Evolutionary conservation across 2,797 vertebrate species (phyloP), one percentile per base, ranked within the genome.

Genomic region (Rhinella marina): DNA sequence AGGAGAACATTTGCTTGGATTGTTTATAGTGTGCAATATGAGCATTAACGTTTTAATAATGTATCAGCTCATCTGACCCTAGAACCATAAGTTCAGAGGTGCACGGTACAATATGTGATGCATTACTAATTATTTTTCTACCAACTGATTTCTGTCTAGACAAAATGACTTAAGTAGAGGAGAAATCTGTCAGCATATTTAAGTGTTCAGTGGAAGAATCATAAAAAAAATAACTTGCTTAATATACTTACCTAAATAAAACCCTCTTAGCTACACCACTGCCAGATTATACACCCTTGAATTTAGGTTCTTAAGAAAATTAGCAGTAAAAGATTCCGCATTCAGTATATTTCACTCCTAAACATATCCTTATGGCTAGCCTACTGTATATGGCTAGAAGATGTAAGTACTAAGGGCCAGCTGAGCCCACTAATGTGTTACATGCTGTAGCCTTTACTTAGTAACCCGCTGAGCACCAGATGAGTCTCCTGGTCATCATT

Each of bases 141-240:
- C 72, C 70, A 85, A 72, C 27, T 62, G 57, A 85, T 85, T 85
- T 85, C 50, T 73, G 82, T 84, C 82, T 84, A 84, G 82, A 84
- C 82, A 56, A 57, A 72, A 85, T 62, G 41, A 61, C 52, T 50
- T 76, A 85, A 76, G 29, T 29, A 76, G 57, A 61, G 56, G 57
- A 85, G 70, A 61, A 77, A 75, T 75, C 72, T 85, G 66, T 85
- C 83, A 85, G 56, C 68, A 84, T 41, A 59, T 50, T n/a, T 70
- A 66, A 70, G 27, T 52, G 52, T 25, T 57, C 9, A 27, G 62
- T 72, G 52, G 66, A 50, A 66, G 80, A 50, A 23, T 66, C 61
- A 23, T 82, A 66, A 66, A 64, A 68, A 68, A 82, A 82, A 54
- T 68, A 82, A 8, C 81, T 68, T 66, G 64, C 62, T 54, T 82